Evolutionary conservation across 37 sponge, comb jelly and placozoan species (phyloP).

Genomic region (Spongilla lacustris): DNA sequence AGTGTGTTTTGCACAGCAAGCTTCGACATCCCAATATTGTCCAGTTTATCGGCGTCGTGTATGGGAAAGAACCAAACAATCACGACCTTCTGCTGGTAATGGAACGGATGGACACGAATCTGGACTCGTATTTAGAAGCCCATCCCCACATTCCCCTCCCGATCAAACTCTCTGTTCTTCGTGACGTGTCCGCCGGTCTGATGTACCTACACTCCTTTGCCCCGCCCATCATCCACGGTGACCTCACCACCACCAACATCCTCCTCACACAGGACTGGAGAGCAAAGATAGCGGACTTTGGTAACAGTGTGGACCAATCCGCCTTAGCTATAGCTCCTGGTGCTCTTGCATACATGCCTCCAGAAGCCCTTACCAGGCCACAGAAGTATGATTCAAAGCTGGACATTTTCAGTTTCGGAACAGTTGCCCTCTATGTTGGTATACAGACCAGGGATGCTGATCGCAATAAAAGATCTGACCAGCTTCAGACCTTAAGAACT

Average conservation of each 20-base stretch:
- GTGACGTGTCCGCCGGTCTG: slow-evolving; percentile 25
- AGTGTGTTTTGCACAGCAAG: neutral
- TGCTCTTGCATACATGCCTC: slow-evolving; percentile 15
- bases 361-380: neutral
- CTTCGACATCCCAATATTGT: neutral
- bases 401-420: slow-evolving; percentile 26
- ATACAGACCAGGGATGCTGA: too few relatives aligned
- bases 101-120: neutral
- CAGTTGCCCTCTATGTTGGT: too few relatives aligned
- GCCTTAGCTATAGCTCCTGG: neutral
- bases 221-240: slow-evolving; percentile 7
- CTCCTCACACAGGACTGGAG: slow-evolving; percentile 15
- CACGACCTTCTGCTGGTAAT: neutral
- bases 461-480: too few relatives aligned
- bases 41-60: neutral
- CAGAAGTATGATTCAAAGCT: neutral
- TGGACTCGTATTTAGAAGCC: neutral
- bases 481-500: too few relatives aligned
- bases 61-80: neutral
- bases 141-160: slow-evolving; percentile 6
- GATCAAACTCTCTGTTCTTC: slow-evolving; percentile 13
- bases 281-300: slow-evolving; percentile 37
- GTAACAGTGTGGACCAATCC: neutral
- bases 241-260: slow-evolving; percentile 21
- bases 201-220: slow-evolving; percentile 29